Base-by-base conservation (phyloP, 2,113 vertebrate species). In the Benthochromis sp. region DNA sequence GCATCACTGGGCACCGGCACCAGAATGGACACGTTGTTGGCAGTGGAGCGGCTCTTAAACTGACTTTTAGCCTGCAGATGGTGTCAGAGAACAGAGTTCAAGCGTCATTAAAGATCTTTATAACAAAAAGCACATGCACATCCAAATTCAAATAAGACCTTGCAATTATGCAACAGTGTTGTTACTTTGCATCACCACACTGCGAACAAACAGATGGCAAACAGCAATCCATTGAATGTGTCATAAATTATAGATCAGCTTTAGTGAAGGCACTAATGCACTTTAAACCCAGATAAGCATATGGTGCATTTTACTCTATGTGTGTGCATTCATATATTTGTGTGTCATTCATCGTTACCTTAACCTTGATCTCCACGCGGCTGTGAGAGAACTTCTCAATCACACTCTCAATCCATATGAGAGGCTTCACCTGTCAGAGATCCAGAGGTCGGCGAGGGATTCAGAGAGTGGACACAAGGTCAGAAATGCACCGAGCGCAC, bases 371-470 rank as follows among this genome's bases (percentile, higher is more conserved):
- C 94, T 97, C 97, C 88, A 97, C 96, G 21, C 97, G 95, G 84
- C 97, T 97, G 95, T 97, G 97, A 76, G 97, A 97, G 91, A 95
- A 97, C 95, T 93, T 97, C 92, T 97, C 97, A 85, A 97, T 97
- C 90, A 96, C 92, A 36, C 97, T 97, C 93, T 97, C 97, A 12
- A 97, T 97, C 97, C 97, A 97, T 90, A 97, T 96, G 50, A 97
- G 96, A 73, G 97, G 97, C 93, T 97, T 97, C 90, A 97, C 95
- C 97, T 97, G 95, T 85, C 90, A 92, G 50, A 34, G 45, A 87
- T 34, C 21, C 24, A 69, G 29, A 84, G 85, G 83, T 78, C 3
- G 5, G 27, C 2, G 17, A 78, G 73, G 73, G 45, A 78, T 31
- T 78, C 24, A 78, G 36, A 45, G 52, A 52, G 88, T 5, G 80